These are phyloP conservation scores for Gallinago stenura DNA, from an alignment of 2,797 vertebrate species.

Conservation along the genomic window DNA sequence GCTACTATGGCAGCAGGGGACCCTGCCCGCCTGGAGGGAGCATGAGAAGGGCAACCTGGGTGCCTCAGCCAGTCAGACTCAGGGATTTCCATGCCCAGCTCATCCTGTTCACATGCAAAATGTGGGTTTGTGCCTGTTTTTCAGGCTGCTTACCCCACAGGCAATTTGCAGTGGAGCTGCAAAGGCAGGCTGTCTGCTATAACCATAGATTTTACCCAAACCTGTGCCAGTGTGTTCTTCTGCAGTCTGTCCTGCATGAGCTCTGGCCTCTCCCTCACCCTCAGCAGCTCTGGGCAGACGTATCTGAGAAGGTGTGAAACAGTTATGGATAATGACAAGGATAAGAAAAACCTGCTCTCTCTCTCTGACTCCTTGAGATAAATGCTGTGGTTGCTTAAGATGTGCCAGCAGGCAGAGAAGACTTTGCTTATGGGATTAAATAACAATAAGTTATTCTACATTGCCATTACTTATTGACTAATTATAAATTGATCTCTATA, in stretches of 20 bases:
- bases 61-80: background rate
- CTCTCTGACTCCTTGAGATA: background rate
- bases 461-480: background rate
- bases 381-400: background rate
- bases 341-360: background rate
- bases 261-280: background rate
- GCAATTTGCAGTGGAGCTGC: background rate
- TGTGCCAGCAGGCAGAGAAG: background rate
- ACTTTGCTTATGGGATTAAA: background rate
- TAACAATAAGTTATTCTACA: background rate
- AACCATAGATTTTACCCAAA: background rate
- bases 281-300: background rate
- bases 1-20: too few species aligned
- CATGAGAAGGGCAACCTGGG: rapidly evolving
- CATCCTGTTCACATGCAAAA: background rate
- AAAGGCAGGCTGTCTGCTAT: background rate
- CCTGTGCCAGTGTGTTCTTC: background rate
- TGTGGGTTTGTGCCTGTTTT: background rate
- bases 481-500: background rate
- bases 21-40: rapidly evolving
- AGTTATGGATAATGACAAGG: background rate
- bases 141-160: background rate
- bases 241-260: background rate
- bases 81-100: background rate
- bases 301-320: background rate